These are phyloP conservation scores for Choristoneura rosaceana DNA, from an alignment of 2,888 invertebrate genomes.

Conservation along the genomic window DNA sequence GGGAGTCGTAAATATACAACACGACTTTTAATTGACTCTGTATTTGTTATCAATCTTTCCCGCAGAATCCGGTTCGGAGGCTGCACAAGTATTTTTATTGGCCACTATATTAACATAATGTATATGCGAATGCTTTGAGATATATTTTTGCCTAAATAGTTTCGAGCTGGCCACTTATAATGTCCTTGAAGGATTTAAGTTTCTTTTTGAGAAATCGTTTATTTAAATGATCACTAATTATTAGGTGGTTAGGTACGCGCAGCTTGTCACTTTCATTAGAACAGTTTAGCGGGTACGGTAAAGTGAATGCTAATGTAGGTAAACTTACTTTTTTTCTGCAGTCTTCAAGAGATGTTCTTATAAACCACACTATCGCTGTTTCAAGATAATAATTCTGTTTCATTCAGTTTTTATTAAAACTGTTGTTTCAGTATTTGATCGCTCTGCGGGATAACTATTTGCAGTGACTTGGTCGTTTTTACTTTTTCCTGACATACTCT, in stretches of 20 bases:
- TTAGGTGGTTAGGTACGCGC: conserved; percentile 5
- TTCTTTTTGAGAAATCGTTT: conserved; percentile 1
- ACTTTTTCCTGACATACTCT: conserved; percentile 12
- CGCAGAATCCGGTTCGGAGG: conserved; percentile 15
- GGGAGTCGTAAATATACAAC: conserved; percentile 1
- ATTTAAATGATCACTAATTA: background rate
- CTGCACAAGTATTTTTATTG: conserved; percentile 20
- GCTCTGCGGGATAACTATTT: background rate
- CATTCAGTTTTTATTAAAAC: too few species aligned
- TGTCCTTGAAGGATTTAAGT: background rate
- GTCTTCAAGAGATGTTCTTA: background rate
- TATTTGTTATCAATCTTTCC: background rate
- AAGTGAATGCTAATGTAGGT: conserved; percentile 17
- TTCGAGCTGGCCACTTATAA: background rate
- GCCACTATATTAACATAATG: conserved; percentile 10
- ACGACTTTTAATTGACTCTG: conserved; percentile 1
- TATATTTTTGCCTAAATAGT: background rate
- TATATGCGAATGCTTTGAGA: background rate
- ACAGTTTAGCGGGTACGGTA: conserved; percentile 20
- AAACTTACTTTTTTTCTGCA: conserved; percentile 1
- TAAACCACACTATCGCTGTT: too few species aligned
- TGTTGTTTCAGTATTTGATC: too few species aligned
- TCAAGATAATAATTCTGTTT: too few species aligned
- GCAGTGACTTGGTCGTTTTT: background rate
- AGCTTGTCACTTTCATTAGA: conserved; percentile 29